Base-by-base conservation (phyloP, 2,113 vertebrate genomes). In the Heterochromis multidens region DNA sequence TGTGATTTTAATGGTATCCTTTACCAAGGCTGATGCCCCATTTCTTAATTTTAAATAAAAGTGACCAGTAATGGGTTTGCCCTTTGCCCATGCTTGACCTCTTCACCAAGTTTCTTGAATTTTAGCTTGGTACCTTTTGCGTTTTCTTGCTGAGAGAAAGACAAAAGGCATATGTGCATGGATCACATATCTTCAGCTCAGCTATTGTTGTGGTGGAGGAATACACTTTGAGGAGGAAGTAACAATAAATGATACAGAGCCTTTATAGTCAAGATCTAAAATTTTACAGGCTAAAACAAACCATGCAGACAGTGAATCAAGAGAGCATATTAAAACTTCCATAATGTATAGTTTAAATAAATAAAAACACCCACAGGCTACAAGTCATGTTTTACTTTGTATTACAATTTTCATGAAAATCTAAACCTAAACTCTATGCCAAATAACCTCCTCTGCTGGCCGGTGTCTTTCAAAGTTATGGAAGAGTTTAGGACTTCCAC, bases 371-470 rank as follows among this genome's bases (percentile, higher is more conserved):
- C 46, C 27, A 29, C 70, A 52, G 70, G 70, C 6, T 74, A n/a
- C 19, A 12, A 54, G 27, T 54, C 46, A 52, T 33, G 17, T 74
- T 74, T 74, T 54, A 91, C 85, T 92, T 86, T 87, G 84, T 90
- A 60, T 92, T 94, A 88, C 93, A 94, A 95, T 94, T 94, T 81
- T 65, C 91, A 94, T 92, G 86, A 91, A 92, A 94, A 94, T 90
- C 89, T 87, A 92, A 93, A 93, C 82, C 83, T 17, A 89, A 93
- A 92, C 86, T 80, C 74, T 57, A 78, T 83, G 91, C 89, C 83
- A 84, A 88, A 92, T 83, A 85, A 84, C 83, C 83, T 89, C 86
- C 79, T 37, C 89, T 91, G 85, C 88, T 57, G 84, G 77, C 92
- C 78, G 62, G 77, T 86, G 90, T 88, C 62, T 91, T 93, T 93